phyloP scores from a whole-genome alignment of 92 coral and sea anemone genomes.

The Galaxea fascicularis region DNA sequence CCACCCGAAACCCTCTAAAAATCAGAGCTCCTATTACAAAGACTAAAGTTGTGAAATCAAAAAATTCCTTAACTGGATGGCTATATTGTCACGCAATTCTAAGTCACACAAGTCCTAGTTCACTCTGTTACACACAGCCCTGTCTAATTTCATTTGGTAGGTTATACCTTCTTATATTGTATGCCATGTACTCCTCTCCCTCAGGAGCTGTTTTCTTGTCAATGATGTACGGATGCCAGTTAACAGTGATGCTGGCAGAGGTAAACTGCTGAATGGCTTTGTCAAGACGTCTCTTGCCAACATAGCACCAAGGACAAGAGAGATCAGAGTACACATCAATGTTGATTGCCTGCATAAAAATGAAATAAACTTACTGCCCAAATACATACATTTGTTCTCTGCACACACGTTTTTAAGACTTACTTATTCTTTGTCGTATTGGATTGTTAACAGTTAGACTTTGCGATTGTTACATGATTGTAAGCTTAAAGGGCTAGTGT shows the following conservation, averaged over 20 bases:
- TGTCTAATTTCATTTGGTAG: neutral
- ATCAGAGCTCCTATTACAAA: too few relatives aligned
- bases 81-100: too few relatives aligned
- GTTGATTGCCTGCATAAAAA: slow-evolving; percentile 20
- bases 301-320: slow-evolving; percentile 91
- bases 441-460: too few relatives aligned
- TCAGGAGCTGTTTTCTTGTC: slow-evolving; percentile 71
- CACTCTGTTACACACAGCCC: neutral
- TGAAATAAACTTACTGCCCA: too few relatives aligned
- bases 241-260: slow-evolving; percentile 50
- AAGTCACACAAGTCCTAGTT: too few relatives aligned
- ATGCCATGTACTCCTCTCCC: slow-evolving; percentile 82
- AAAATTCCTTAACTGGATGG: too few relatives aligned
- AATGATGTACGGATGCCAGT: slow-evolving; percentile 87
- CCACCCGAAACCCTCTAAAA: too few relatives aligned
- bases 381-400: neutral
- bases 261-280: slow-evolving; percentile 68
- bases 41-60: too few relatives aligned
- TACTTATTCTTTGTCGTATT: too few relatives aligned
- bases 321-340: slow-evolving; percentile 82
- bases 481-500: too few relatives aligned
- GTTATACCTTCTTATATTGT: slow-evolving; percentile 62
- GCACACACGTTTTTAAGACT: neutral
- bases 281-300: slow-evolving; percentile 81
- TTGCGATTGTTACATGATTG: too few relatives aligned